phyloP scores from a whole-genome alignment of 2,888 invertebrate genomes.

The Thereva unica region DNA sequence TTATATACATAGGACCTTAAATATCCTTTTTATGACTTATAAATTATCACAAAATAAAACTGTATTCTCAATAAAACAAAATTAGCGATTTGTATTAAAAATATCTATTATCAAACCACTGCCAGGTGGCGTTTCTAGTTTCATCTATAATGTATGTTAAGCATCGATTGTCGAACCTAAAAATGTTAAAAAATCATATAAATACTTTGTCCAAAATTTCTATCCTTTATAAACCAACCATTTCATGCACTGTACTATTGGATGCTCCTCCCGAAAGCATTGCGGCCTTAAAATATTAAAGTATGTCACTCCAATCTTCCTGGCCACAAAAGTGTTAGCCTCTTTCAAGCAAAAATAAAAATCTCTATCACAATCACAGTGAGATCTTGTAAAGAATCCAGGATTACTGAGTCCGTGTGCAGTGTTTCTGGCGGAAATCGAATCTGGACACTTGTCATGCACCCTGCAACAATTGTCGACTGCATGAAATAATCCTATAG shows the following conservation, averaged over 20 bases:
- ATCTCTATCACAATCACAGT: slow-evolving; percentile 70
- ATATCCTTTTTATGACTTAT: too few species aligned
- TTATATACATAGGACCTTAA: too few species aligned
- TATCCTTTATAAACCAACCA: slow-evolving; percentile 39
- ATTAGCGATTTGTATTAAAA: slow-evolving; percentile 52
- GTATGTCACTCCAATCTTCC: slow-evolving; percentile 69
- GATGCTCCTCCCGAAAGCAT: slow-evolving; percentile 69
- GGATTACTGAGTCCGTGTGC: slow-evolving; percentile 67
- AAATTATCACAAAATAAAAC: too few species aligned
- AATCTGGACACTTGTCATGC: slow-evolving; percentile 70
- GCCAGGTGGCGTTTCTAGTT: slow-evolving; percentile 61
- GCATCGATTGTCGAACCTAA: slow-evolving; percentile 56
- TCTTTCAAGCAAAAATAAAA: slow-evolving; percentile 70
- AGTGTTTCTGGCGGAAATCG: slow-evolving; percentile 62
- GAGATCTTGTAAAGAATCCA: slow-evolving; percentile 70
- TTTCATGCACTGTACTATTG: slow-evolving; percentile 52
- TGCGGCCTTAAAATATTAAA: slow-evolving; percentile 74
- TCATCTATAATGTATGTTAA: slow-evolving; percentile 62
- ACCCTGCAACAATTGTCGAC: slow-evolving; percentile 72
- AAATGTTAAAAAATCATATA: slow-evolving; percentile 14
- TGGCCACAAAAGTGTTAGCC: slow-evolving; percentile 62
- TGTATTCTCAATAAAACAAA: too few species aligned
- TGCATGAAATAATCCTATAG: slow-evolving; percentile 67
- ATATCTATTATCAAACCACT: slow-evolving; percentile 67
- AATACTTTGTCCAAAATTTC: neutral